Evolutionary conservation across 1,140 invertebrate genomes (phyloP).

Genomic region (Drosophila cardini): DNA sequence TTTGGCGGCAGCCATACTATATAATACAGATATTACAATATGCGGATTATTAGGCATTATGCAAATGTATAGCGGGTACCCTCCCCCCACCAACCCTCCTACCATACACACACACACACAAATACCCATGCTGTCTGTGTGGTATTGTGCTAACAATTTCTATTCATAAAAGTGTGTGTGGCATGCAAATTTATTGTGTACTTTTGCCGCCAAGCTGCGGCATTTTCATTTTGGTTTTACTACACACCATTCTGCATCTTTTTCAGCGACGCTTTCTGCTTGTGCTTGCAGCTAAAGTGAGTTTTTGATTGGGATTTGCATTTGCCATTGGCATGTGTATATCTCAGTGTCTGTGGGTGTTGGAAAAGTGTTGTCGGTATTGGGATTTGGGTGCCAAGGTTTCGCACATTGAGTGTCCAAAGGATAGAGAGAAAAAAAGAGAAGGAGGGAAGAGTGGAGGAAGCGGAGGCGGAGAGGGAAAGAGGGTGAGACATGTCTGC

Average conservation of each 20-base stretch:
- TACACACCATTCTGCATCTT: slow-evolving; percentile 5
- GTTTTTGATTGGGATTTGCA: slow-evolving; percentile 78
- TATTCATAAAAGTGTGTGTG: slow-evolving; percentile 74
- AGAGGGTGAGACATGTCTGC: slow-evolving; percentile 1
- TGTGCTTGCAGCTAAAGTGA: slow-evolving; percentile 38
- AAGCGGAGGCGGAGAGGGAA: too few relatives aligned
- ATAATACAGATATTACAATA: slow-evolving; percentile 82
- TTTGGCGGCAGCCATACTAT: slow-evolving; percentile 54
- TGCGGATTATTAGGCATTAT: slow-evolving; percentile 83
- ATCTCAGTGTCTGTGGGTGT: slow-evolving; percentile 17
- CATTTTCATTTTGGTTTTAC: slow-evolving; percentile 53
- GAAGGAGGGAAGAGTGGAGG: too few relatives aligned
- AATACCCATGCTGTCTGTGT: slow-evolving; percentile 6
- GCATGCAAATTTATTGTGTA: slow-evolving; percentile 82
- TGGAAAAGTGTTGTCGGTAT: slow-evolving; percentile 7
- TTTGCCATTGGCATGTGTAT: slow-evolving; percentile 52
- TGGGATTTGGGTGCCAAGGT: slow-evolving; percentile 75
- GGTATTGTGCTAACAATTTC: slow-evolving; percentile 78
- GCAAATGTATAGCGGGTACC: slow-evolving; percentile 41
- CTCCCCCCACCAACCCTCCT: not conserved
- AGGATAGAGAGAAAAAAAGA: not conserved
- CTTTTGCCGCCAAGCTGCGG: slow-evolving; percentile 73
- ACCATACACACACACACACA: slow-evolving; percentile 8
- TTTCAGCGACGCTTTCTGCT: not conserved
- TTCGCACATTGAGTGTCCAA: slow-evolving; percentile 25